Conservation (phyloP, 2,113 vertebrate genomes). For the Aix galericulata region DNA sequence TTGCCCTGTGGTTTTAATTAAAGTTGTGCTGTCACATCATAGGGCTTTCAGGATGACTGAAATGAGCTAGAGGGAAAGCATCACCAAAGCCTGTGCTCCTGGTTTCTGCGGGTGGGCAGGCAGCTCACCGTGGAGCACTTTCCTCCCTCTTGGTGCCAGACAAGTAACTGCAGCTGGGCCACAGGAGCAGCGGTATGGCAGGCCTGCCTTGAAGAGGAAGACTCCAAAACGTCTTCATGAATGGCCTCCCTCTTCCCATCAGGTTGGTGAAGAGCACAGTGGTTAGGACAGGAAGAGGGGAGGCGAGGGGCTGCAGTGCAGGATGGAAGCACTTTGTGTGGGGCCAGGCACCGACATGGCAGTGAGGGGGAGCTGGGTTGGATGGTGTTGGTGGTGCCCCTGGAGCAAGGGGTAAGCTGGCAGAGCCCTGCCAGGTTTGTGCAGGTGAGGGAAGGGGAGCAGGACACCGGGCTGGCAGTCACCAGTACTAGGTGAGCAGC, state of each 20-base stretch:
- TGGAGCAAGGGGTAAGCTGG: rapidly evolving
- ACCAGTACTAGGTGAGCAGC: rapidly evolving
- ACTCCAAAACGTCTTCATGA: rapidly evolving
- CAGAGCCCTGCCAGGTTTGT: neutral
- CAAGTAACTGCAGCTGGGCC: neutral
- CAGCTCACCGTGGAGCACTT: neutral
- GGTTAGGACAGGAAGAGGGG: rapidly evolving
- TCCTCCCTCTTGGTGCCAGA: neutral
- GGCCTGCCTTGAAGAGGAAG: rapidly evolving
- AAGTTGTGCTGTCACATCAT: neutral
- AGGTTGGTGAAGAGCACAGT: neutral
- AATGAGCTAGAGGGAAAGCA: neutral
- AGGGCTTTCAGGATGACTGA: neutral
- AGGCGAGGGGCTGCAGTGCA: rapidly evolving
- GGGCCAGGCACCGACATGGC: neutral
- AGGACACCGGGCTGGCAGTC: neutral
- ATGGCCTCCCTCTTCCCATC: neutral
- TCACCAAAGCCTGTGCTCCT: neutral
- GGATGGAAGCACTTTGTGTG: too few species aligned
- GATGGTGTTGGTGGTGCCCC: rapidly evolving
- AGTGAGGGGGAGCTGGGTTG: rapidly evolving
- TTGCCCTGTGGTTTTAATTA: neutral
- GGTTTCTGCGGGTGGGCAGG: rapidly evolving
- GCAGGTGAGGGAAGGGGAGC: neutral
- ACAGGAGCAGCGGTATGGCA: rapidly evolving